Evolutionary conservation across 2,888 invertebrate genomes (phyloP).

Genomic region (Helobdella robusta): DNA sequence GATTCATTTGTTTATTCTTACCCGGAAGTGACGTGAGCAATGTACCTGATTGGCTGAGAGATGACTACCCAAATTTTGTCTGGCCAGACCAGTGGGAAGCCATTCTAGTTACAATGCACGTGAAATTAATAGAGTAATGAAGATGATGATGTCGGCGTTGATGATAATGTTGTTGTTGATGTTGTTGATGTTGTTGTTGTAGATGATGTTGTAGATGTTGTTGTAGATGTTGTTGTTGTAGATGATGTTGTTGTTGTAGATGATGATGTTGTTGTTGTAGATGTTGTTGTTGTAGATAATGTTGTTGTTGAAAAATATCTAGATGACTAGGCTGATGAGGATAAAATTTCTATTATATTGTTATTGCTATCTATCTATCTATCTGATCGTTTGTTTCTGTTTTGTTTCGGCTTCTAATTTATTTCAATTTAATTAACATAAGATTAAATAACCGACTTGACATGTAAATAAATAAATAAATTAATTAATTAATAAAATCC

Average conservation of each 20-base stretch:
- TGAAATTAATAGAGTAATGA: neutral
- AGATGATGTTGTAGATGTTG: slow-evolving; percentile 19
- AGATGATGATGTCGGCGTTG: too few relatives aligned
- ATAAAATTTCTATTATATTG: slow-evolving; percentile 10
- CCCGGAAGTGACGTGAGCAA: neutral
- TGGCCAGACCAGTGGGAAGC: slow-evolving; percentile 12
- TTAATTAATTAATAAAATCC: too few relatives aligned
- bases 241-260: slow-evolving; percentile 19
- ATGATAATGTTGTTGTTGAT: slow-evolving; percentile 7
- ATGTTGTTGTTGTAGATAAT: slow-evolving; percentile 18
- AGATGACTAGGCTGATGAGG: slow-evolving; percentile 24
- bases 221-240: slow-evolving; percentile 14
- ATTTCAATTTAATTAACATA: too few relatives aligned
- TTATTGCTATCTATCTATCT: slow-evolving; percentile 11
- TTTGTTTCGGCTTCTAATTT: neutral
- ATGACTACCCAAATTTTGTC: slow-evolving; percentile 3
- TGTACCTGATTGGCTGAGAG: slow-evolving; percentile 10
- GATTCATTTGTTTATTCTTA: neutral
- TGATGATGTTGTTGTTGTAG: slow-evolving; percentile 21
- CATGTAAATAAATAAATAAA: too few relatives aligned
- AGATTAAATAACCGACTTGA: too few relatives aligned
- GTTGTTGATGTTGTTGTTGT: slow-evolving; percentile 1
- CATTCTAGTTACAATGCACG: too few relatives aligned
- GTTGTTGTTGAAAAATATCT: slow-evolving; percentile 21
- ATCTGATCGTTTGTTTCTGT: neutral